Evolutionary conservation across 1,140 invertebrate species (phyloP).

Genomic region (Dinoponera quadriceps): DNA sequence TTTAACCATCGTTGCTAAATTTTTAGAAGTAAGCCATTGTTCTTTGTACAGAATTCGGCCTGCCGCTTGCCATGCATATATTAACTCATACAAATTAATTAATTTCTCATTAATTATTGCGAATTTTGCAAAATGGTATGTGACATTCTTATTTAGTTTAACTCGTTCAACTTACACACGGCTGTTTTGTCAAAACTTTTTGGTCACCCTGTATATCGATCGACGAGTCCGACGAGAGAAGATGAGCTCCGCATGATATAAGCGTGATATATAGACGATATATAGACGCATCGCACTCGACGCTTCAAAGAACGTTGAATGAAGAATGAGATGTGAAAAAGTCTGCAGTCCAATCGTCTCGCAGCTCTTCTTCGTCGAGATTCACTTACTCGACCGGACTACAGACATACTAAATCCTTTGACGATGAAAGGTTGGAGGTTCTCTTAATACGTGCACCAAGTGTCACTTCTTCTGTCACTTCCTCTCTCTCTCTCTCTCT

Average conservation of each 20-base stretch:
- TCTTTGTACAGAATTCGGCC: too few relatives aligned
- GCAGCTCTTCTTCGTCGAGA: neutral
- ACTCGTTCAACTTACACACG: too few relatives aligned
- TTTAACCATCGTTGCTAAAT: too few relatives aligned
- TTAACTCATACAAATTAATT: too few relatives aligned
- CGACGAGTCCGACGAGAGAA: neutral
- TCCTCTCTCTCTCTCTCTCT: too few relatives aligned
- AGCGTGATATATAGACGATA: neutral
- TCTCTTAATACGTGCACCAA: constrained; percentile 6
- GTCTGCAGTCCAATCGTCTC: neutral
- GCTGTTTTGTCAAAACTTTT: too few relatives aligned
- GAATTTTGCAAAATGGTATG: too few relatives aligned
- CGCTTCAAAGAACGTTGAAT: neutral
- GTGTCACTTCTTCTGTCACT: neutral
- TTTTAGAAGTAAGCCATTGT: too few relatives aligned
- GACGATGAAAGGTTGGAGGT: neutral
- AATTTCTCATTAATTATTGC: too few relatives aligned
- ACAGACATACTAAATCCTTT: neutral
- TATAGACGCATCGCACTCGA: neutral
- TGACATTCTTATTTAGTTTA: too few relatives aligned
- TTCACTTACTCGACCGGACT: neutral
- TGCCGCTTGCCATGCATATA: too few relatives aligned
- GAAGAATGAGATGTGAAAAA: neutral
- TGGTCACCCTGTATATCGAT: too few relatives aligned
- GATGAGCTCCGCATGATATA: neutral